phyloP scores from a whole-genome alignment of 2,888 invertebrate species.

The Tinea trinotella region DNA sequence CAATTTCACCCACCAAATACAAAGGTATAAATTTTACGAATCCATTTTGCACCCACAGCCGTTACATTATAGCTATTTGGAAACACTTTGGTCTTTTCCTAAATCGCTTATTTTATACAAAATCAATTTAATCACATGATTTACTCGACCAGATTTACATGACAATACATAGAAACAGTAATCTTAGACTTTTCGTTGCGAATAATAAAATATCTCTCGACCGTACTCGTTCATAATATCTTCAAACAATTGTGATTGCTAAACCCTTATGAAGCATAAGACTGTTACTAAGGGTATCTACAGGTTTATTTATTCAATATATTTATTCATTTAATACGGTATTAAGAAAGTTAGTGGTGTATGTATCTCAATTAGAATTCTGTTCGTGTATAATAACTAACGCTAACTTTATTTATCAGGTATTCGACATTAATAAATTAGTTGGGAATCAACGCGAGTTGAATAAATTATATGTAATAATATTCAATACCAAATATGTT shows the following conservation, averaged over 20 bases:
- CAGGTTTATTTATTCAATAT: not conserved
- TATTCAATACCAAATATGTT: not conserved
- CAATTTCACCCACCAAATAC: slow-evolving; percentile 9
- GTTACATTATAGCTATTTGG: not conserved
- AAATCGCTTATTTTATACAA: too few relatives aligned
- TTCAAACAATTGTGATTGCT: not conserved
- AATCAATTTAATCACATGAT: too few relatives aligned
- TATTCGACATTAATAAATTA: not conserved
- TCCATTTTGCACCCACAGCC: not conserved
- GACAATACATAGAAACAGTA: not conserved
- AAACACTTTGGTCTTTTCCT: not conserved
- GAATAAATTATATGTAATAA: not conserved
- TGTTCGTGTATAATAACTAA: not conserved
- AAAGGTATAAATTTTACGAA: not conserved
- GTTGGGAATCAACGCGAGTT: not conserved
- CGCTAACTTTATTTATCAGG: not conserved
- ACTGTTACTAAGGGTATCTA: not conserved
- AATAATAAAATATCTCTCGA: not conserved
- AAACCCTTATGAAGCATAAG: not conserved
- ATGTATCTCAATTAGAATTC: not conserved
- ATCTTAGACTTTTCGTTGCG: not conserved
- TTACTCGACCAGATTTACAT: too few relatives aligned
- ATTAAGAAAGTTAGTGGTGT: too few relatives aligned
- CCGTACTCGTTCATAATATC: not conserved
- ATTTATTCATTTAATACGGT: not conserved